Base-by-base conservation (phyloP, 1,140 invertebrate genomes). In the Reticulitermes speratus region DNA sequence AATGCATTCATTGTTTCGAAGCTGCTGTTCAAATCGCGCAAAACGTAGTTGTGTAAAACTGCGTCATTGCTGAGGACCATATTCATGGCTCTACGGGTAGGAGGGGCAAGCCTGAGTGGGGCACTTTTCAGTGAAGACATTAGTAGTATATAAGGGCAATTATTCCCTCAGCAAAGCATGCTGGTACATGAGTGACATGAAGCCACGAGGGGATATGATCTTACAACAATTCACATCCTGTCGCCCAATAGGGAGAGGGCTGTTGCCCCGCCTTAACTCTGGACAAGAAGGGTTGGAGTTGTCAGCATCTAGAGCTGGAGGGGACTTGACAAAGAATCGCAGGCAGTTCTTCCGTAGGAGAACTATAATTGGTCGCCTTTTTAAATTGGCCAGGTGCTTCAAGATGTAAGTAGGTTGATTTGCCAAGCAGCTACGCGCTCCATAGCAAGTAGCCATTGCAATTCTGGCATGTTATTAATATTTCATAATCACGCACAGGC, bases 371-470 rank as follows among this genome's bases (percentile, higher is more conserved):
- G 52, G 52, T 55, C 52, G 52, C 52, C 2, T 55, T 55, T 30
- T 75, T 25, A 75, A 55, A 75, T 75, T 75, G 65, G 65, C 65
- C 65, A 75, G 65, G 65, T 75, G 65, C 65, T 75, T 30, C 65
- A 55, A 21, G 19, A 55, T 55, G 52, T 55, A 55, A 12, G 52
- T 55, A 21, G 52, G 11, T 55, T 55, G 52, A 55, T 55, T 55
- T 55, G 19, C 52, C 19, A 21, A 1, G 52, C 1, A 55, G 52
- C 52, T 21, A 5, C 19, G 52, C 52, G 2, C 52, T 5, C 14
- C 52, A 21, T 14, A 55, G 14, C 52, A 19, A 14, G 3, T 16
- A 12, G 5, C 19, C 52, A 55, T 55, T 55, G 52, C 52, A 55
- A 0, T 16, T 5, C 52, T 55, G 1, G 52, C 52, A 19, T 55